A percentile compares a stretch with the other conserved stretches of the same genome.
Evolutionary conservation across 2,797 vertebrate species (phyloP).

Genomic region (Arrhamphus sclerolepis): DNA sequence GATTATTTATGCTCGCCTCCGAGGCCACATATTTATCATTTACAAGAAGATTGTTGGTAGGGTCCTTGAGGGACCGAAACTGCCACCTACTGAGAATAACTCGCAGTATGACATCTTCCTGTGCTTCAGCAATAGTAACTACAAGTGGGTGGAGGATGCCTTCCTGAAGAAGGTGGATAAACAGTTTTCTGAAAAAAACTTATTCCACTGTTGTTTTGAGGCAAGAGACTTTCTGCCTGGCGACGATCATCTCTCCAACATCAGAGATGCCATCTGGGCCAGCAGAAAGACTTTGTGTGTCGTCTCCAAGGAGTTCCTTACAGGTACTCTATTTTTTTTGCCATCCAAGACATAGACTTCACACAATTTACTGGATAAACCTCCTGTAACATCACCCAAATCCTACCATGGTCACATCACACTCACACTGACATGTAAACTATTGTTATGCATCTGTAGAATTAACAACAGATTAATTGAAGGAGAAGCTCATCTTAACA

Average conservation of each 20-base stretch:
- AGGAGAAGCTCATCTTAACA: neutral
- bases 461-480: neutral
- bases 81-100: conserved; percentile 1
- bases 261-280: conserved; percentile 86
- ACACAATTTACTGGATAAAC: neutral
- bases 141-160: conserved; percentile 87
- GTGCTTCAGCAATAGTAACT: conserved; percentile 87
- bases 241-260: conserved; percentile 86
- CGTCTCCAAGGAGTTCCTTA: conserved; percentile 88
- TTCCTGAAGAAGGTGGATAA: conserved; percentile 85
- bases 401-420: too few species aligned
- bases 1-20: conserved; percentile 68
- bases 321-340: conserved; percentile 46
- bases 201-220: conserved; percentile 88
- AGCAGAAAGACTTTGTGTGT: conserved; percentile 89
- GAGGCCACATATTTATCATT: conserved; percentile 81
- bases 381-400: too few species aligned
- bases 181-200: conserved; percentile 84
- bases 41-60: conserved; percentile 75
- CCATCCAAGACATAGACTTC: neutral
- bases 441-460: too few species aligned
- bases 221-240: conserved; percentile 91
- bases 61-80: conserved; percentile 58
- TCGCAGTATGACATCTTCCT: conserved; percentile 85
- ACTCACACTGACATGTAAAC: too few species aligned